Evolutionary conservation across 1,140 invertebrate species (phyloP), one percentile per base, ranked within the genome.

Genomic region (Bombus superbus): DNA sequence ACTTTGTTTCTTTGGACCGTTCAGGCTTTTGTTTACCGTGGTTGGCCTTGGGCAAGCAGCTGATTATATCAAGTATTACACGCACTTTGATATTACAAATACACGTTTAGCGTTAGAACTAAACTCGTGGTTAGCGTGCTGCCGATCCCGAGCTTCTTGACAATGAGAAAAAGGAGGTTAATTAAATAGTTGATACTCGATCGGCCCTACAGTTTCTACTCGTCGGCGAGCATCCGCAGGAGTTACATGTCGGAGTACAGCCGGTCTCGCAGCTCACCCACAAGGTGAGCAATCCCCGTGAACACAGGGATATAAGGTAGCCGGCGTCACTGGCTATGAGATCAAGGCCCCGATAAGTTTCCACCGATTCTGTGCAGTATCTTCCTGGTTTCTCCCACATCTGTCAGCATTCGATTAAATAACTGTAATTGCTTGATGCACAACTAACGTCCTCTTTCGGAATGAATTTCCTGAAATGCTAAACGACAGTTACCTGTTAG

Each of bases 201-300:
- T 89, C 88, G 90, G 42, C 73, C 72, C 79, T 72, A 85, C 86
- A 89, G 90, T 85, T 92, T 81, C 85, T 91, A 92, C 83, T 88
- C 88, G 73, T 86, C 90, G n/a, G 83, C 81, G 59, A 89, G 84
- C 88, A 82, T 88, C 85, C 90, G 87, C 77, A 86, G 88, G 57
- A 90, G 81, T 69, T 92, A 90, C 76, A n/a, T 81, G 42, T 89
- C 89, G 76, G 88, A 90, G 57, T 88, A 90, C 86, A 90, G 89
- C 84, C 89, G 91, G 71, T 88, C 88, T 81, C 80, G 81, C 68
- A 89, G 86, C 86, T 94, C 92, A 88, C 92, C 92, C 47, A 73
- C 88, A 86, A 93, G 93, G 93, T 94, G 88, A 93, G 89, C 82
- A 57, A 84, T 86, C 71, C 35, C 38, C 28, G 75, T 75, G 59